phyloP scores from a whole-genome alignment of 2,113 vertebrate species.

The Numenius arquata region DNA sequence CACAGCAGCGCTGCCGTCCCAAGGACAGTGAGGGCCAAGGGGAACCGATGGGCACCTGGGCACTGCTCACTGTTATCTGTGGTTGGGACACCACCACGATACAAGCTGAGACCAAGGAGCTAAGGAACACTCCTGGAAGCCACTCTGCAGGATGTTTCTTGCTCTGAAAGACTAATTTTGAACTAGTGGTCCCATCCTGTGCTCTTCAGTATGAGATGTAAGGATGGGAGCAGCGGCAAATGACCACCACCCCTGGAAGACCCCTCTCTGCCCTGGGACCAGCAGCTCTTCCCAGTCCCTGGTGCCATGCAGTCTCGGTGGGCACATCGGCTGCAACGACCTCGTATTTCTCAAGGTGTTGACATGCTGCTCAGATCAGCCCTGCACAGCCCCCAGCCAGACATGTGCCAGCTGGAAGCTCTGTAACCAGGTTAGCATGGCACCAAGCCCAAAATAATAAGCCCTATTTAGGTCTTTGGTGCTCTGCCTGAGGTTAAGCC shows the following conservation, averaged over 20 bases:
- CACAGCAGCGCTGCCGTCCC: rapidly evolving
- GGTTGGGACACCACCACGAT: background rate
- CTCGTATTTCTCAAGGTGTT: rapidly evolving
- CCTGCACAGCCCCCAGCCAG: background rate
- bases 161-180: background rate
- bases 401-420: background rate
- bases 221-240: background rate
- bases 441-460: background rate
- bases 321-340: background rate
- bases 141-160: background rate
- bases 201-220: background rate
- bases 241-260: background rate
- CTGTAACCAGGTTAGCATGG: background rate
- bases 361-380: background rate
- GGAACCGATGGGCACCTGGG: background rate
- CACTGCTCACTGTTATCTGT: background rate
- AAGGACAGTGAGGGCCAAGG: rapidly evolving
- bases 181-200: background rate
- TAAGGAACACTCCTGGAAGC: background rate
- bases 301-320: background rate
- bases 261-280: background rate
- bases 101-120: rapidly evolving
- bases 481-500: background rate
- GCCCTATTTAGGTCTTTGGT: background rate
- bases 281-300: background rate